Evolutionary conservation across 2,113 vertebrate genomes (phyloP), one percentile per base, ranked within the genome.

Genomic region (Syngnathus typhle): DNA sequence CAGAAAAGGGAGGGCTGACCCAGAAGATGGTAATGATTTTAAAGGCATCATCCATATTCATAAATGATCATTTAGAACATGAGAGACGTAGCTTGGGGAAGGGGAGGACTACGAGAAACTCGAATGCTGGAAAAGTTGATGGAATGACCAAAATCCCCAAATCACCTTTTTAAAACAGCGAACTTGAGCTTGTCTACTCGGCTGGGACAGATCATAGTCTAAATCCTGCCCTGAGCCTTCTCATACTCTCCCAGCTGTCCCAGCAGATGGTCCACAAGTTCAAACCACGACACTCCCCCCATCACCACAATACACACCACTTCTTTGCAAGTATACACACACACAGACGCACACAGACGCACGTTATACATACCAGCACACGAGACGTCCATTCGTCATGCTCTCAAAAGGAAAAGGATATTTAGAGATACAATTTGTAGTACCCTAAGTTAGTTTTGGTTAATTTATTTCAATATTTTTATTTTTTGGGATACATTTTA

Each of bases 201-300:
- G 61, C 66, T 4, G 47, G 64, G 69, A 46, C 62, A 60, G 81
- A 81, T 82, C 83, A 75, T 69, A 60, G 51, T 72, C 68, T 81
- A 85, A 87, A 84, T 83, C 80, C 83, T 73, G 55, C 44, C 65
- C 75, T 70, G 69, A 76, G 39, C 58, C 71, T 61, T 19, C 75
- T 77, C 72, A 67, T 68, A 49, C 70, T 63, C 66, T 8, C 49
- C 49, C 87, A 88, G 84, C 85, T 89, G 88, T 84, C 83, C 75
- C 79, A 83, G 83, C 88, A 89, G 88, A 89, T 89, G 88, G 85
- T 75, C 72, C 68, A 73, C 6, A 27, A 69, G 56, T 39, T 67
- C 64, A 52, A 21, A 55, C 68, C 72, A 6, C 23, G 47, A 21
- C 51, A 54, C 47, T 27, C 52, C 38, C 38, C 41, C 58, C 51